Conservation (phyloP, 2,797 vertebrate genomes). For the Lagorchestes hirsutus region DNA sequence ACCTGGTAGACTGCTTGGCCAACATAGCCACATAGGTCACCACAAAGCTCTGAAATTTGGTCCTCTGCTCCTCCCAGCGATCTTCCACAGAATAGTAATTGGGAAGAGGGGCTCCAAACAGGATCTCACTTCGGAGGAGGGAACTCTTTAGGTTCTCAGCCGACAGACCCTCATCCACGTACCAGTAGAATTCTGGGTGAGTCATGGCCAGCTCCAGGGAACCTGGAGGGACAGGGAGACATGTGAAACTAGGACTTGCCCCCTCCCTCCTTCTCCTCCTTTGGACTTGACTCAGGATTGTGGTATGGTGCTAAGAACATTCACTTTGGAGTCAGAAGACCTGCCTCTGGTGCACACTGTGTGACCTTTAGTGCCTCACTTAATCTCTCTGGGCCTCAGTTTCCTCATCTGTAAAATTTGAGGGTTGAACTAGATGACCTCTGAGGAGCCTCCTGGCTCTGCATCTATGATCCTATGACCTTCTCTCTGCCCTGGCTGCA, state of each 20-base stretch:
- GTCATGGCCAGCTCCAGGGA: slow-evolving; percentile 97
- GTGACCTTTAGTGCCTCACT: not conserved
- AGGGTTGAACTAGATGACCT: not conserved
- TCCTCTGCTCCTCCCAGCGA: slow-evolving; percentile 93
- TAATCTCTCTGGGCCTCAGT: not conserved
- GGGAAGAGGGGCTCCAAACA: slow-evolving; percentile 95
- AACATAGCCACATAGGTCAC: slow-evolving; percentile 94
- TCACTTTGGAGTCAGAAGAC: not conserved
- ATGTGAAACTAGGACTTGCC: not conserved
- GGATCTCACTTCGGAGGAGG: slow-evolving; percentile 95
- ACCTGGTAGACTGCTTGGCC: slow-evolving; percentile 98
- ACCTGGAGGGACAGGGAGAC: slow-evolving; percentile 83
- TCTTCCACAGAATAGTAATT: slow-evolving; percentile 96
- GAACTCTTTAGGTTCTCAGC: slow-evolving; percentile 94
- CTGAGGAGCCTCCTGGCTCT: not conserved
- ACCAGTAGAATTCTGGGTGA: slow-evolving; percentile 99
- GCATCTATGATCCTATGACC: not conserved
- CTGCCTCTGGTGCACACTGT: not conserved
- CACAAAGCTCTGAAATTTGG: slow-evolving; percentile 95
- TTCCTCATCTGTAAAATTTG: not conserved
- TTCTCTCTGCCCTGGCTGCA: not conserved
- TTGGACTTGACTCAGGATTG: not conserved
- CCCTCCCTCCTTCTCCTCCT: not conserved
- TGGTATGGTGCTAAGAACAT: not conserved
- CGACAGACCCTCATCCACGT: slow-evolving; percentile 95